These are phyloP conservation scores for Alfaro cultratus DNA, from an alignment of 2,797 vertebrate genomes.

Conservation along the genomic window DNA sequence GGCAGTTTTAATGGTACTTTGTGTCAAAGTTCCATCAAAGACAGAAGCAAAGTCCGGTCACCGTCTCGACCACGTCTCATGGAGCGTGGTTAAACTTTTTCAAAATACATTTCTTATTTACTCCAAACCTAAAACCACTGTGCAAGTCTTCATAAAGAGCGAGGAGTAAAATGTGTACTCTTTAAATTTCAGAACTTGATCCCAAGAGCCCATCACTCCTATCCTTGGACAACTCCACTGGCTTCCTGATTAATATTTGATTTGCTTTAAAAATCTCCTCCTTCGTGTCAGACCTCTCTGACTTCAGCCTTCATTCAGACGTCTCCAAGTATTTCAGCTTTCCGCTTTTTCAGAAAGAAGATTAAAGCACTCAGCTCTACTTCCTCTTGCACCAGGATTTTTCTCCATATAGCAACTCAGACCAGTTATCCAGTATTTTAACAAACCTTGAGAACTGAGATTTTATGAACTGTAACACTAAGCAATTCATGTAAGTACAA, in stretches of 20 bases:
- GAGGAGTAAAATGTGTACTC: not conserved
- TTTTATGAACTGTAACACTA: not conserved
- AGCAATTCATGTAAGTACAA: not conserved
- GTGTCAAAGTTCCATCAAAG: constrained; percentile 36
- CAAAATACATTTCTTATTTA: not conserved
- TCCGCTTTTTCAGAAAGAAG: not conserved
- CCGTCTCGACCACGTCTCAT: constrained; percentile 30
- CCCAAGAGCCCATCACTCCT: not conserved
- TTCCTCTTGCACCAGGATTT: not conserved
- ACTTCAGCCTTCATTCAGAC: not conserved
- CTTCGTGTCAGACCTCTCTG: not conserved
- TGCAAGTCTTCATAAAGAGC: not conserved
- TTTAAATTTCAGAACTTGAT: not conserved
- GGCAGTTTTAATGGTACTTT: constrained; percentile 57
- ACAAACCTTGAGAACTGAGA: not conserved
- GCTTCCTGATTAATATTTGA: not conserved
- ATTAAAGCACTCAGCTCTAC: not conserved
- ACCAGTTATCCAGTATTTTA: not conserved
- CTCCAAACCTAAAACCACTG: not conserved
- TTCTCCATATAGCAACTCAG: not conserved
- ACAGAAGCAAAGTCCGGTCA: constrained; percentile 30
- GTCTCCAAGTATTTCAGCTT: not conserved
- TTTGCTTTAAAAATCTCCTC: not conserved
- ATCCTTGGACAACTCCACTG: not conserved
- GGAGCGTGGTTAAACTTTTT: not conserved